Evolutionary conservation across 2,888 invertebrate species (phyloP).

Genomic region (Apamea sordens): DNA sequence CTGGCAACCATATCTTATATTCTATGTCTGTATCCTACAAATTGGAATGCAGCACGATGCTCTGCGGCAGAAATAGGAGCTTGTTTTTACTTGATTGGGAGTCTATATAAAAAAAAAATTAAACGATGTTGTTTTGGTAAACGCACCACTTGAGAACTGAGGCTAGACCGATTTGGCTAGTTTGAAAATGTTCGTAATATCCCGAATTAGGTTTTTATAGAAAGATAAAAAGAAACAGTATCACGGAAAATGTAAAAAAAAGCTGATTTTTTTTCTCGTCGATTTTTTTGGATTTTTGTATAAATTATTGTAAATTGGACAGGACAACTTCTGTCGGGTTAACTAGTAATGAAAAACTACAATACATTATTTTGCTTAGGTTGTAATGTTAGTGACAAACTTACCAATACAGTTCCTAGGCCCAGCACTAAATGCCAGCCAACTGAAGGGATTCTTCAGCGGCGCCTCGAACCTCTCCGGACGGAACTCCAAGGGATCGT

Average conservation of each 20-base stretch:
- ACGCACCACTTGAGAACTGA: no score
- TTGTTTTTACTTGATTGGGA: not conserved
- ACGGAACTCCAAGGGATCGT: constrained; percentile 87
- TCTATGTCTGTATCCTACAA: no score
- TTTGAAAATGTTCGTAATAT: no score
- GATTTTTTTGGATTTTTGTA: not conserved
- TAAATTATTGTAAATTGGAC: not conserved
- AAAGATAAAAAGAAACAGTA: no score
- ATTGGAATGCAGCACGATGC: no score
- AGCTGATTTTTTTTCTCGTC: not conserved
- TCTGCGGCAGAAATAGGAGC: not conserved
- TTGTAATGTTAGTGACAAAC: not conserved
- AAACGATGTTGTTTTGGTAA: no score
- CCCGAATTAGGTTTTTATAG: no score
- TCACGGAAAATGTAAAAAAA: not conserved
- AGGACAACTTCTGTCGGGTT: not conserved
- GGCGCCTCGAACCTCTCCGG: constrained; percentile 89
- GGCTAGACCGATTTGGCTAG: no score
- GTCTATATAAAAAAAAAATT: no score
- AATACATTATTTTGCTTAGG: not conserved
- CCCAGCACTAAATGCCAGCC: constrained; percentile 92
- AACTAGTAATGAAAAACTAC: not conserved
- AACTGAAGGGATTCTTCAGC: constrained; percentile 83
- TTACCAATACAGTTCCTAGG: constrained; percentile 87
- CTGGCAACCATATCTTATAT: not conserved